phyloP scores from a whole-genome alignment of 2,113 vertebrate genomes.

The Speoplatyrhinus poulsoni region DNA sequence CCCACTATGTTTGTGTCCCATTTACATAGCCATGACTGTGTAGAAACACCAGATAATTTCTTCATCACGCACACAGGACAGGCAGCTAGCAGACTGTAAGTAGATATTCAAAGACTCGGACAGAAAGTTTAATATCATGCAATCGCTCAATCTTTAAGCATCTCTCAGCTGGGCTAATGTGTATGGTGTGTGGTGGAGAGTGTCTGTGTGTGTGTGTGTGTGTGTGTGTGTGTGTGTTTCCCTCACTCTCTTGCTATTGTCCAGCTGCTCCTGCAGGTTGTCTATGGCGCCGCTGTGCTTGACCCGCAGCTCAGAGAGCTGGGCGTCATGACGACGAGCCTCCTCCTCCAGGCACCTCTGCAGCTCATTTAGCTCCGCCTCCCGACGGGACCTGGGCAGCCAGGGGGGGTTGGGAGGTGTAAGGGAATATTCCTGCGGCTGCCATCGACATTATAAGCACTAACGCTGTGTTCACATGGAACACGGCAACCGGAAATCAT shows the following conservation, averaged over 20 bases:
- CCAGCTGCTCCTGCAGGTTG: constrained; percentile 85
- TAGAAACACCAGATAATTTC: too few species aligned
- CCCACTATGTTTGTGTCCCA: too few species aligned
- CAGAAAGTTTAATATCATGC: too few species aligned
- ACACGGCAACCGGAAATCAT: too few species aligned
- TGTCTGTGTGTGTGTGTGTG: too few species aligned
- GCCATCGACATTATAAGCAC: neutral
- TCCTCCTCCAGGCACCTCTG: constrained; percentile 88
- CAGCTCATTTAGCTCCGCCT: constrained; percentile 84
- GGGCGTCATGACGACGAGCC: constrained; percentile 77
- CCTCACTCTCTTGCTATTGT: constrained; percentile 85
- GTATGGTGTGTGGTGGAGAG: neutral
- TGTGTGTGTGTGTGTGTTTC: neutral
- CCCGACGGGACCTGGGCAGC: constrained; percentile 82
- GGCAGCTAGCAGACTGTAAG: too few species aligned
- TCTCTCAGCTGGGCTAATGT: neutral
- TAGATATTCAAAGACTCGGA: too few species aligned
- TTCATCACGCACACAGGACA: too few species aligned
- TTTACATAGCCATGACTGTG: too few species aligned
- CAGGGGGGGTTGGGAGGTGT: neutral
- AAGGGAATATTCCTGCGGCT: neutral
- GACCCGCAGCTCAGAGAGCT: constrained; percentile 84
- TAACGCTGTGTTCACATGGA: neutral
- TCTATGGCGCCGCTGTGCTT: constrained; percentile 82
- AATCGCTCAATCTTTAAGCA: too few species aligned